A percentile compares a stretch with the other conserved stretches of the same genome.
Evolutionary conservation across 1,140 invertebrate species (phyloP).

Genomic region (Choristoneura fumiferana): DNA sequence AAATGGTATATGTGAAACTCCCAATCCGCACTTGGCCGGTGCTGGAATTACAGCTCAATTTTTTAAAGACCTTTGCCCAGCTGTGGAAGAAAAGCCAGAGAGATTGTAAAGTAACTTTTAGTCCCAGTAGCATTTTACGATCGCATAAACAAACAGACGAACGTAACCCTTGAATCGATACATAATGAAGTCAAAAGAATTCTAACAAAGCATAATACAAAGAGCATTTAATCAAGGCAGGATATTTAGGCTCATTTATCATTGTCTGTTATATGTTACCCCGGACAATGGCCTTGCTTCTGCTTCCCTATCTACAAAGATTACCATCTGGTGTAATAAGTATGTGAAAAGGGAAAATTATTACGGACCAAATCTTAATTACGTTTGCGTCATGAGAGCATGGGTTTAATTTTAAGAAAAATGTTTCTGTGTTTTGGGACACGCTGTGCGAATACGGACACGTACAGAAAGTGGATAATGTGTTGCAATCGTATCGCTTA

Average conservation of each 20-base stretch:
- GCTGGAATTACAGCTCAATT: too few relatives aligned
- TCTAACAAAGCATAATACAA: background rate
- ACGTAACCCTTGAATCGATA: background rate
- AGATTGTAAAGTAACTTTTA: too few relatives aligned
- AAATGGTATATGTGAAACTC: too few relatives aligned
- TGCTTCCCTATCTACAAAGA: constrained; percentile 15
- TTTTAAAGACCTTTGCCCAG: too few relatives aligned
- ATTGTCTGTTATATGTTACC: constrained; percentile 31
- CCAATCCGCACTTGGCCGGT: too few relatives aligned
- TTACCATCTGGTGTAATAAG: constrained; percentile 35
- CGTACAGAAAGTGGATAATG: background rate
- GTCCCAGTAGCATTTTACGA: too few relatives aligned
- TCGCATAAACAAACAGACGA: too few relatives aligned
- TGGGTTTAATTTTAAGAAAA: constrained; percentile 17
- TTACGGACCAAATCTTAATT: constrained; percentile 34
- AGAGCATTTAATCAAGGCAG: constrained; percentile 1
- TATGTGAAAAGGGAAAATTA: constrained; percentile 22
- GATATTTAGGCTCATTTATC: constrained; percentile 30
- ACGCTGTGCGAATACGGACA: too few relatives aligned
- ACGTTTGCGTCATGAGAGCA: constrained; percentile 19
- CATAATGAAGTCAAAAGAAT: constrained; percentile 6
- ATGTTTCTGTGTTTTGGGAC: background rate
- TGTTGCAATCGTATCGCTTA: too few relatives aligned
- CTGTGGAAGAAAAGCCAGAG: too few relatives aligned
- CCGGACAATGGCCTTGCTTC: constrained; percentile 35